Conservation (phyloP, 2,888 invertebrate species). For the Idaea dimidiata region DNA sequence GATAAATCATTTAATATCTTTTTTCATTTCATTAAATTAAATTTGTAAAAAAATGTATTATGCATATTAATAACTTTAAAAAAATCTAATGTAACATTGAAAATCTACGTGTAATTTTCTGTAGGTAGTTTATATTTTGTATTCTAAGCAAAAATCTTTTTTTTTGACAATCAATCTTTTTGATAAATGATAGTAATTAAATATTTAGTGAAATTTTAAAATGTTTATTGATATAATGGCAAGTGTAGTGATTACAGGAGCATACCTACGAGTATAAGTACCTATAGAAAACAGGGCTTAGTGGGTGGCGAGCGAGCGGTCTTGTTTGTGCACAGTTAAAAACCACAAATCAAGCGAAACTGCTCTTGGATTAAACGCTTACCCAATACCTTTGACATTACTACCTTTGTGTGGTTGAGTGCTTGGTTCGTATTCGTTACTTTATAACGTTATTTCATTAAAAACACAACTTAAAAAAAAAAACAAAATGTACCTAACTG, state of each 20-base stretch:
- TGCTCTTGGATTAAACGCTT: slow-evolving; percentile 42
- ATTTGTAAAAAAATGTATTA: too few species aligned
- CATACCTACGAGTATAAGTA: background rate
- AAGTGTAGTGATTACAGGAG: background rate
- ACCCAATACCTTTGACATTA: slow-evolving; percentile 36
- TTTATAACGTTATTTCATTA: background rate
- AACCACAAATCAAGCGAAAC: slow-evolving; percentile 56
- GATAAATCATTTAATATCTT: too few species aligned
- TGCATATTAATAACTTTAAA: too few species aligned
- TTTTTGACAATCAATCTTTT: too few species aligned
- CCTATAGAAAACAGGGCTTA: slow-evolving; percentile 19
- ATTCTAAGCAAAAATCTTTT: too few species aligned
- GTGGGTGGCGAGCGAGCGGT: slow-evolving; percentile 18
- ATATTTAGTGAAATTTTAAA: too few species aligned
- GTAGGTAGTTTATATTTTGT: too few species aligned
- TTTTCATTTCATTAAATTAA: too few species aligned
- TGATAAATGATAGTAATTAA: too few species aligned
- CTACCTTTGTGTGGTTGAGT: slow-evolving; percentile 18
- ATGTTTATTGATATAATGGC: background rate
- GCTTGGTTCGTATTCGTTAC: slow-evolving; percentile 6
- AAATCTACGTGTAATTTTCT: too few species aligned
- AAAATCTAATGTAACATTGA: too few species aligned
- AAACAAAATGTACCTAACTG: background rate
- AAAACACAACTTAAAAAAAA: background rate
- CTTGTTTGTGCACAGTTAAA: slow-evolving; percentile 46